Evolutionary conservation across 2,797 vertebrate species (phyloP).

Genomic region (Rhadinocentrus ornatus): DNA sequence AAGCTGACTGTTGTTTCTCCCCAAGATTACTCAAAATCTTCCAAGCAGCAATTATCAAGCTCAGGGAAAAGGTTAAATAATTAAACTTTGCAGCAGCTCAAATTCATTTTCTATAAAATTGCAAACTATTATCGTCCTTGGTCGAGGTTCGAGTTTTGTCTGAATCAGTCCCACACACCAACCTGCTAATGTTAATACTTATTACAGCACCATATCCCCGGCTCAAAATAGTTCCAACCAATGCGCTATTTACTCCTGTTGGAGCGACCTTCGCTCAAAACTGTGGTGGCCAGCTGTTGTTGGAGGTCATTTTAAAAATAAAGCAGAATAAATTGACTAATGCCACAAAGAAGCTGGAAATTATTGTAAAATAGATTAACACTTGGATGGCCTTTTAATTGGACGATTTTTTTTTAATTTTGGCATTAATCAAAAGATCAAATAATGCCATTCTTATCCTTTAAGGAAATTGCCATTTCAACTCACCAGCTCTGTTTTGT

Average conservation of each 20-base stretch:
- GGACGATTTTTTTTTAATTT: constrained; percentile 12
- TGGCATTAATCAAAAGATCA: not conserved
- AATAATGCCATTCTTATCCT: constrained; percentile 26
- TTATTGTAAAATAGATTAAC: not conserved
- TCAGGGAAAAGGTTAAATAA: not conserved
- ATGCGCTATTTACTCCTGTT: not conserved
- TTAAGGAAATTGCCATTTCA: constrained; percentile 10
- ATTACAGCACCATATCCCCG: not conserved
- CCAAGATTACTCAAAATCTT: not conserved
- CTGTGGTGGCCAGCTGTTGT: constrained; percentile 6
- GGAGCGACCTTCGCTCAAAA: constrained; percentile 12
- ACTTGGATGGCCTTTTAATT: not conserved
- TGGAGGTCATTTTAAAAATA: constrained; percentile 5
- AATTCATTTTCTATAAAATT: not conserved
- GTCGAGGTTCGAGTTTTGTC: constrained; percentile 17
- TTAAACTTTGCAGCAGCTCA: not conserved
- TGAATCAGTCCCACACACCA: constrained; percentile 4
- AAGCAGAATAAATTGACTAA: not conserved
- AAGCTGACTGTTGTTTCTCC: not conserved
- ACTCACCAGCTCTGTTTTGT: constrained; percentile 19
- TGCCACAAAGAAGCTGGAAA: not conserved
- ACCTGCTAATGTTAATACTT: constrained; percentile 22
- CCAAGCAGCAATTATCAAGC: not conserved
- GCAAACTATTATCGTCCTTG: not conserved
- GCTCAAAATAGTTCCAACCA: constrained; percentile 27